phyloP scores from a whole-genome alignment of 1,140 invertebrate species.

The Orussus abietinus region DNA sequence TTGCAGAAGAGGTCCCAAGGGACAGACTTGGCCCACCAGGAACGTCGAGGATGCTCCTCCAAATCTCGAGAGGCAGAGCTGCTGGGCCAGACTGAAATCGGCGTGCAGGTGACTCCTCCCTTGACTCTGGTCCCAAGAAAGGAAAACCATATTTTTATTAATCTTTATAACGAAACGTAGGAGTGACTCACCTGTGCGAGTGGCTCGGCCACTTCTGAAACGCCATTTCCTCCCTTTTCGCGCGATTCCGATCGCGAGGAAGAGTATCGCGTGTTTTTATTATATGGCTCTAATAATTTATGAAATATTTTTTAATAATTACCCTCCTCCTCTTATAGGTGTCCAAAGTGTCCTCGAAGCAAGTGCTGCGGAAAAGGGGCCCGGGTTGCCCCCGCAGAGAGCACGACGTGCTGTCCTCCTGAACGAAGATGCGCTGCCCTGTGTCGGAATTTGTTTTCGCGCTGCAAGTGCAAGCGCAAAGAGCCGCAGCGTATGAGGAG shows the following conservation, averaged over 20 bases:
- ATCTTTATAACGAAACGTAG: no score
- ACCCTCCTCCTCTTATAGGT: conserved; percentile 22
- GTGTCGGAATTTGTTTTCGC: conserved; percentile 34
- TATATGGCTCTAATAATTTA: no score
- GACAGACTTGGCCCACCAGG: conserved; percentile 36
- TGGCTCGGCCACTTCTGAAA: no score
- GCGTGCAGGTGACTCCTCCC: conserved; percentile 31
- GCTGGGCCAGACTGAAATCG: conserved; percentile 37
- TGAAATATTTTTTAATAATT: background rate
- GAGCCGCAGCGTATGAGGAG: conserved; percentile 33
- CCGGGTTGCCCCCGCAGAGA: conserved; percentile 39
- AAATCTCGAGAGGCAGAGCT: no score
- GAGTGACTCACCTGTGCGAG: no score
- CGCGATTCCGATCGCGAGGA: background rate
- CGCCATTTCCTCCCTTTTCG: no score
- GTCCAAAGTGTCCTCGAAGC: conserved; percentile 26
- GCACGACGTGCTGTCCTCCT: conserved; percentile 35
- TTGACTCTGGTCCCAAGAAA: no score
- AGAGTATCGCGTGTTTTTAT: no score
- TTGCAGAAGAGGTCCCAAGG: conserved; percentile 39
- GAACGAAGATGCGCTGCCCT: conserved; percentile 37
- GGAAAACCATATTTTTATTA: no score
- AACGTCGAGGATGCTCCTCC: no score
- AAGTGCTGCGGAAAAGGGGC: conserved; percentile 33
- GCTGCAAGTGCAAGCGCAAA: conserved; percentile 29